Conservation (phyloP, 2,113 vertebrate species). For the Sminthopsis crassicaudata region DNA sequence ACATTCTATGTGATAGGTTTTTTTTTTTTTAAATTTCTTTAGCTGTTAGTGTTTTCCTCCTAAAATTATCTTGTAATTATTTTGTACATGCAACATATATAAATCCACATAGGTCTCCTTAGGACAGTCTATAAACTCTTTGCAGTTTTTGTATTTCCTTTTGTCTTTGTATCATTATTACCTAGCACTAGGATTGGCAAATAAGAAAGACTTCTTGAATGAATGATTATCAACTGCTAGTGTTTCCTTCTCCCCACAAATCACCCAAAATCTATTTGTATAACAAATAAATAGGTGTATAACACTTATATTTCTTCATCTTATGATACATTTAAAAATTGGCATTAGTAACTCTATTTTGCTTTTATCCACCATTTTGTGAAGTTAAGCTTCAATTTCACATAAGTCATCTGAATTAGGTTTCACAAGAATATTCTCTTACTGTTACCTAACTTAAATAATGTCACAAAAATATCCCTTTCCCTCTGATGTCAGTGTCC, state of each 20-base stretch:
- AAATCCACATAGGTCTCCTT: neutral
- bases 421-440: neutral
- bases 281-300: too few relatives aligned
- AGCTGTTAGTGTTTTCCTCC: neutral
- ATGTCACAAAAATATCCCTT: neutral
- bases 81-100: neutral
- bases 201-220: neutral
- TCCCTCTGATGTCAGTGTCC: neutral
- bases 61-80: neutral
- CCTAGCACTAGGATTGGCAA: neutral
- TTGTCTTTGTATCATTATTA: too few relatives aligned
- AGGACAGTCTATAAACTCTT: neutral
- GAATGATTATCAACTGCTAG: neutral
- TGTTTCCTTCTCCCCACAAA: neutral
- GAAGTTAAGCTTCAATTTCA: neutral
- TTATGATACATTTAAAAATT: neutral
- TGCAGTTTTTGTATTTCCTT: too few relatives aligned
- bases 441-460: neutral
- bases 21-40: neutral
- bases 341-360: neutral
- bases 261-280: neutral
- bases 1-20: neutral
- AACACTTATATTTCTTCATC: neutral
- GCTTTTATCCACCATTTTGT: neutral
- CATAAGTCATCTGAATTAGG: neutral